These are phyloP conservation scores for Odontomyia ornata DNA, from an alignment of 2,888 invertebrate species.

Conservation along the genomic window DNA sequence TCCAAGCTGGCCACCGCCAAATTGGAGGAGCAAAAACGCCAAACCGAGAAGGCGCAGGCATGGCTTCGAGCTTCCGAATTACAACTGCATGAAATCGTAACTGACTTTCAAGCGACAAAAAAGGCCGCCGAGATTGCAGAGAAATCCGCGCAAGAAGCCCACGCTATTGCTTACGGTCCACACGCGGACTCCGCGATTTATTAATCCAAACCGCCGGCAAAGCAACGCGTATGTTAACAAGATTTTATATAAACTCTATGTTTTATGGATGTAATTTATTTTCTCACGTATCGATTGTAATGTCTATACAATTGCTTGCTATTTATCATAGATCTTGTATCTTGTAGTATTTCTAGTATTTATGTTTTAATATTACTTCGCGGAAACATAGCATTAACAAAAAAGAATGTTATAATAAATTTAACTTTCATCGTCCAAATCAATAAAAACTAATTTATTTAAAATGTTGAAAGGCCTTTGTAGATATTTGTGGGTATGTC, in stretches of 20 bases:
- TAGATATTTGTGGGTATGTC: too few species aligned
- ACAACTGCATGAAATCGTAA: constrained; percentile 71
- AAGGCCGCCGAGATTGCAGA: constrained; percentile 73
- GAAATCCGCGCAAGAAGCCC: constrained; percentile 72
- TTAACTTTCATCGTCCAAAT: too few species aligned
- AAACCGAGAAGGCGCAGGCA: constrained; percentile 78
- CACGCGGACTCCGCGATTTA: not conserved
- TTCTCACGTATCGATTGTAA: too few species aligned
- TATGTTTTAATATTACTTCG: too few species aligned
- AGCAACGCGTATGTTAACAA: too few species aligned
- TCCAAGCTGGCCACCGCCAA: constrained; percentile 76
- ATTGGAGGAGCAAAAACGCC: constrained; percentile 75
- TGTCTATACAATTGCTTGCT: too few species aligned
- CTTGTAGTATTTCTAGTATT: too few species aligned
- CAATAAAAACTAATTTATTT: too few species aligned
- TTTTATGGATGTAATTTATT: not conserved
- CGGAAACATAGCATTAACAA: too few species aligned
- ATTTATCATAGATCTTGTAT: too few species aligned
- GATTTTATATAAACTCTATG: not conserved
- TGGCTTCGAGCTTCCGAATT: constrained; percentile 71
- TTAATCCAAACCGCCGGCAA: not conserved
- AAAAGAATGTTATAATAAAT: too few species aligned
- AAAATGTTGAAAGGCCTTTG: too few species aligned
- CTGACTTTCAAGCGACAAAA: constrained; percentile 77
- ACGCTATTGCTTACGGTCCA: constrained; percentile 68